Evolutionary conservation across 2,797 vertebrate genomes (phyloP).

Genomic region (Bryconaethiops microstoma): DNA sequence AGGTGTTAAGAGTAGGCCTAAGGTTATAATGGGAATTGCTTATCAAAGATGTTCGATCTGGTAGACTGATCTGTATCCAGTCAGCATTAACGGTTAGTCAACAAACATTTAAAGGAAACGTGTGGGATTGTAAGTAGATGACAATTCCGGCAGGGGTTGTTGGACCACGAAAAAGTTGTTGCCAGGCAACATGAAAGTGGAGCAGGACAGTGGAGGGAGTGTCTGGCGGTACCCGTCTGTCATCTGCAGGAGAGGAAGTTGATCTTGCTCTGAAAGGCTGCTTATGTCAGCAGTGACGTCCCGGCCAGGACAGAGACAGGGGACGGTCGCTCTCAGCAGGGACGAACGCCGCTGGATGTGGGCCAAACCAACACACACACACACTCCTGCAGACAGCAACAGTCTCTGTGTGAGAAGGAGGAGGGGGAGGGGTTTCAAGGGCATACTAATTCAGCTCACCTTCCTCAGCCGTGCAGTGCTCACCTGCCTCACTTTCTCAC

Average conservation of each 20-base stretch:
- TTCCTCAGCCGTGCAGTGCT: constrained; percentile 22
- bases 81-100: neutral
- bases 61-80: neutral
- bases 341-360: constrained; percentile 22
- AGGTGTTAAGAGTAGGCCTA: neutral
- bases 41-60: neutral
- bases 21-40: neutral
- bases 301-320: constrained; percentile 20
- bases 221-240: constrained; percentile 37
- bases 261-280: constrained; percentile 51
- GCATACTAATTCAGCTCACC: constrained; percentile 34
- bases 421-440: constrained; percentile 38
- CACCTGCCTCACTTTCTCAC: constrained; percentile 5
- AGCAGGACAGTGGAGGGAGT: constrained; percentile 53
- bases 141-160: constrained; percentile 26
- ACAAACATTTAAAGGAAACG: constrained; percentile 15
- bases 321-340: constrained; percentile 25
- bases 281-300: constrained; percentile 53
- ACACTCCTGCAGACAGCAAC: constrained; percentile 14
- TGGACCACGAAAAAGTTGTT: constrained; percentile 59
- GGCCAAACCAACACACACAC: constrained; percentile 10
- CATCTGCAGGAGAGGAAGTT: constrained; percentile 58
- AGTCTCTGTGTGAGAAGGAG: neutral
- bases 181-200: constrained; percentile 63
- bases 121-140: constrained; percentile 16